Evolutionary conservation across 2,888 invertebrate genomes (phyloP).

Genomic region (Hirtodrosophila confusa): DNA sequence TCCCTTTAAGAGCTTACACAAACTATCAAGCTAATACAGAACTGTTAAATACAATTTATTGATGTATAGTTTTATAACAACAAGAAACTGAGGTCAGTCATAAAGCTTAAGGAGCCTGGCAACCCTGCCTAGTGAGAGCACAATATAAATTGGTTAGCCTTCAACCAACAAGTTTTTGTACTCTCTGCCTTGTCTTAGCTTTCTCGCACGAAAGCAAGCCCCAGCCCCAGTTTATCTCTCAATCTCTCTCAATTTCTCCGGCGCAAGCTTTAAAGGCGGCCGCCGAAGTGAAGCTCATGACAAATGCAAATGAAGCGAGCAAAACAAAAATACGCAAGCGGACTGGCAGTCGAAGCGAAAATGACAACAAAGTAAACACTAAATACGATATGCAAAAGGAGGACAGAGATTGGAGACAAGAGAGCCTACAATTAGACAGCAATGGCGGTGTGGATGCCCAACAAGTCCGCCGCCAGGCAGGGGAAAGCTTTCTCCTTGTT

Average conservation of each 20-base stretch:
- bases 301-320: constrained; percentile 61
- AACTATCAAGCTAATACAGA: too few species aligned
- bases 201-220: constrained; percentile 23
- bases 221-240: constrained; percentile 20
- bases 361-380: constrained; percentile 55
- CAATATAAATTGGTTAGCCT: constrained; percentile 49
- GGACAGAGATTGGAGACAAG: constrained; percentile 8
- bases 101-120: constrained; percentile 11
- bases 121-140: constrained; percentile 49
- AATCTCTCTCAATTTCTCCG: constrained; percentile 5
- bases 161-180: constrained; percentile 65
- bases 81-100: too few species aligned
- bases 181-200: constrained; percentile 42
- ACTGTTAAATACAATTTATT: too few species aligned
- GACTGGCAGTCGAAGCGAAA: constrained; percentile 31
- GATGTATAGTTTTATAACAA: too few species aligned
- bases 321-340: constrained; percentile 68
- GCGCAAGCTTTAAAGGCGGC: constrained; percentile 22
- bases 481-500: constrained; percentile 23
- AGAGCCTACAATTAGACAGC: constrained; percentile 3
- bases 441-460: constrained; percentile 17
- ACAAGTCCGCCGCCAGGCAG: constrained; percentile 30
- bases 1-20: too few species aligned
- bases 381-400: constrained; percentile 19
- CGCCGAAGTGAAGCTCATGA: constrained; percentile 28